Evolutionary conservation across 2,797 vertebrate genomes (phyloP).

Genomic region (Poecilia gillii): DNA sequence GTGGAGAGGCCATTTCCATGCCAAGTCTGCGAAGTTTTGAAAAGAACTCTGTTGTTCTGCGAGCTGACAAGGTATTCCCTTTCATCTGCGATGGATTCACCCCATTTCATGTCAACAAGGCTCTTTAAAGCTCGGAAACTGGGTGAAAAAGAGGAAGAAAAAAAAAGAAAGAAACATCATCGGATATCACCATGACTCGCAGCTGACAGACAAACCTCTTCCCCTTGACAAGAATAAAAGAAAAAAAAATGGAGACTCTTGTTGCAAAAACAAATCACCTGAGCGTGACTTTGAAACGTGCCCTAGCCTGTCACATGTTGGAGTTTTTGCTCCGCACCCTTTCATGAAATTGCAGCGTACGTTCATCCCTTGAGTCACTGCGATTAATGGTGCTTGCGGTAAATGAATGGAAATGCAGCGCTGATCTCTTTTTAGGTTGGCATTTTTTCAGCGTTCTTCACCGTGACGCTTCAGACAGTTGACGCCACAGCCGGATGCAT

Average conservation of each 20-base stretch:
- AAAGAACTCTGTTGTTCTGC: slow-evolving; percentile 59
- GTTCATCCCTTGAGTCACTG: slow-evolving; percentile 25
- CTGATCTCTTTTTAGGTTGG: slow-evolving; percentile 16
- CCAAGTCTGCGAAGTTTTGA: slow-evolving; percentile 65
- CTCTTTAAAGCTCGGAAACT: slow-evolving; percentile 64
- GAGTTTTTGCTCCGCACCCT: slow-evolving; percentile 23
- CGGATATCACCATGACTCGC: slow-evolving; percentile 50
- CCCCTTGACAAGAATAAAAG: slow-evolving; percentile 15
- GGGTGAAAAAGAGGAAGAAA: slow-evolving; percentile 28
- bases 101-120: slow-evolving; percentile 70
- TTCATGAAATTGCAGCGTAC: slow-evolving; percentile 19
- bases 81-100: slow-evolving; percentile 74
- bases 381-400: slow-evolving; percentile 26
- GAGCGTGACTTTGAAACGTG: slow-evolving; percentile 45
- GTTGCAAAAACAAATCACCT: slow-evolving; percentile 64
- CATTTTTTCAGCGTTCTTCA: slow-evolving; percentile 14
- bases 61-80: slow-evolving; percentile 68
- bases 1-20: slow-evolving; percentile 52
- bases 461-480: slow-evolving; percentile 18
- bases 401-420: slow-evolving; percentile 3
- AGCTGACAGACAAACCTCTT: slow-evolving; percentile 69
- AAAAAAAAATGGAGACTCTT: slow-evolving; percentile 33
- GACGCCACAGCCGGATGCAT: slow-evolving; percentile 48
- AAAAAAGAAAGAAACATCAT: slow-evolving; percentile 24
- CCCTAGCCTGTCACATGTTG: slow-evolving; percentile 24